These are phyloP conservation scores for Aphelenchoides fujianensis DNA, from an alignment of 1,140 invertebrate species.

Conservation along the genomic window DNA sequence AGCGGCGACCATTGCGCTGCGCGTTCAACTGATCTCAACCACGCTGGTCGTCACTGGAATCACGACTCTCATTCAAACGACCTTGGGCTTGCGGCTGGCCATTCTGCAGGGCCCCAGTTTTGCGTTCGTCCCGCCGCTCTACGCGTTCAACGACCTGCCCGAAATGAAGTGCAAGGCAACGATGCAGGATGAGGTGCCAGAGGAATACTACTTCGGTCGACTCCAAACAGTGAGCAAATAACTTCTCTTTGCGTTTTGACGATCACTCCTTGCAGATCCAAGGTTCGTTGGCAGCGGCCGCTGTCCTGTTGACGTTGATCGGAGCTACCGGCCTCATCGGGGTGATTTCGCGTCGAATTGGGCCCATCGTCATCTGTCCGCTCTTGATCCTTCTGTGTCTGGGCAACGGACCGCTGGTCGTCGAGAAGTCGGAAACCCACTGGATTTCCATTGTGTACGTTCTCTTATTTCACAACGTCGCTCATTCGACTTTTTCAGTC, in stretches of 20 bases:
- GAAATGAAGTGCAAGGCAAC: constrained; percentile 34
- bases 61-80: constrained; percentile 33
- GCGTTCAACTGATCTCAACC: constrained; percentile 33
- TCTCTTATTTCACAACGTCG: no score
- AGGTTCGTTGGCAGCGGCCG: constrained; percentile 47
- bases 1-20: constrained; percentile 21
- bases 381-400: constrained; percentile 62
- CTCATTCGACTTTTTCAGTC: constrained; percentile 47
- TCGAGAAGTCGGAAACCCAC: constrained; percentile 55
- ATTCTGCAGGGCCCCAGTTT: constrained; percentile 35
- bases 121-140: constrained; percentile 34
- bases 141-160: constrained; percentile 30
- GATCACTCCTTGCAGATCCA: no score
- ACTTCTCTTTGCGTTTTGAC: no score
- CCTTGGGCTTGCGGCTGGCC: constrained; percentile 27
- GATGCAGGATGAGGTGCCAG: constrained; percentile 20
- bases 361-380: constrained; percentile 50
- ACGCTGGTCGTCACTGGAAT: constrained; percentile 29
- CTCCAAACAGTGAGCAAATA: constrained; percentile 22
- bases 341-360: constrained; percentile 60
- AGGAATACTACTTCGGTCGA: constrained; percentile 31
- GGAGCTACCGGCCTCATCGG: constrained; percentile 63
- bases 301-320: constrained; percentile 62
- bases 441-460: constrained; percentile 51
- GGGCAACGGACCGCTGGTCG: constrained; percentile 56